Evolutionary conservation across 2,888 invertebrate genomes (phyloP), one percentile per base, ranked within the genome.

Genomic region (Galeopsomyia nigrocyanea): DNA sequence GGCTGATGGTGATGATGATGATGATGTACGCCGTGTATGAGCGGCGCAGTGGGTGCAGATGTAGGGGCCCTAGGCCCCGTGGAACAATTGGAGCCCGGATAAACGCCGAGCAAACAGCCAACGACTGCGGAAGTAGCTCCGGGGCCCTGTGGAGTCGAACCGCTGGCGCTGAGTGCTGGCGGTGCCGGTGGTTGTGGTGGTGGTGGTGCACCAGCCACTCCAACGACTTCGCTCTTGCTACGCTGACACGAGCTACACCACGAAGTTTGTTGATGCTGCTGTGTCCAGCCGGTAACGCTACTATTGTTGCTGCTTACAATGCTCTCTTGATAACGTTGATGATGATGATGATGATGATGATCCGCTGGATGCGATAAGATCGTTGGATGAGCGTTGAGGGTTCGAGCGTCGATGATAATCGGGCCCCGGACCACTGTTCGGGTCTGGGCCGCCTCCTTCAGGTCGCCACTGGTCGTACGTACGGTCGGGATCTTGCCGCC

Each of bases 101-200:
- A 85, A 80, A 86, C 85, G 79, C 86, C 86, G 82, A 86, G 82
- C 78, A 86, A 81, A 80, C 86, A 86, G 77, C 86, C 85, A 81
- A 85, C 85, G 81, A 86, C 83, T 77, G 85, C 81, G 80, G 86
- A 26, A 39, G 61, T 19, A 26, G 57, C 57, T 80, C 82, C 85
- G 82, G 85, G 83, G 80, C 84, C 84, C 82, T 39, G 39, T 39
- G 2, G 39, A 39, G 10, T 39, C 39, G 39, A 39, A 39, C 39
- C 39, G 39, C 39, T 39, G 10, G 39, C 39, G 10, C 39, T 39
- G 2, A 39, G 39, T 39, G 39, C 7, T 10, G 39, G 39, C 7
- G 7, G 7, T 10, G 39, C 10, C 13, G 39, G 39, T 39, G 39
- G 39, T 39, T 7, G 39, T 39, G 85, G 84, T 79, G 80, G 77